Evolutionary conservation across 2,113 vertebrate genomes (phyloP).

Genomic region (Chauna torquata): DNA sequence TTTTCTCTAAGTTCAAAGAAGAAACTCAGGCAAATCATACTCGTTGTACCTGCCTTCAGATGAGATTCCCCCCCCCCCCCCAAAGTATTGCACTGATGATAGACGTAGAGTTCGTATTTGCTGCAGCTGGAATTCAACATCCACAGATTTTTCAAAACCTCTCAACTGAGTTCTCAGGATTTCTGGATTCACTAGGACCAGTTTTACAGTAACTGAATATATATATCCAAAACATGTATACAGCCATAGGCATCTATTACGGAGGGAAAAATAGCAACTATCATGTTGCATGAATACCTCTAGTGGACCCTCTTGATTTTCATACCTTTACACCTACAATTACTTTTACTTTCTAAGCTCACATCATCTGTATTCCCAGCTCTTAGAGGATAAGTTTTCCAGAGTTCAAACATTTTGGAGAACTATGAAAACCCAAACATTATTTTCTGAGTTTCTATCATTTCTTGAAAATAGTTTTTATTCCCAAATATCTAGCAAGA

Average conservation of each 20-base stretch:
- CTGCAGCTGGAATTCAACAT: not conserved
- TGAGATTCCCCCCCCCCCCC: not conserved
- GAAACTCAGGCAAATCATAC: not conserved
- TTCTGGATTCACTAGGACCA: not conserved
- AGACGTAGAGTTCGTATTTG: not conserved
- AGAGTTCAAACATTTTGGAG: not conserved
- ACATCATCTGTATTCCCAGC: not conserved
- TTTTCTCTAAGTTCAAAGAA: constrained; percentile 44
- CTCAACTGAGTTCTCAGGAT: not conserved
- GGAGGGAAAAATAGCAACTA: not conserved
- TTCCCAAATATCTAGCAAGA: not conserved
- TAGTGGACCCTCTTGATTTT: not conserved
- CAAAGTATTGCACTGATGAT: not conserved
- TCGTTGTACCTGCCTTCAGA: not conserved
- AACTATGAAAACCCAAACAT: not conserved
- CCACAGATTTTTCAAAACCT: not conserved
- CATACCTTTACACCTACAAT: not conserved
- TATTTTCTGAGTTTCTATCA: not conserved
- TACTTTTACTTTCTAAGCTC: not conserved
- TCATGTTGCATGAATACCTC: not conserved
- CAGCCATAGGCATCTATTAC: not conserved
- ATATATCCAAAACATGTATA: not conserved
- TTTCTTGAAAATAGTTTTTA: not conserved
- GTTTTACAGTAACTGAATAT: not conserved
- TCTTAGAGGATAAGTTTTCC: not conserved